Conservation (phyloP, 92 coral and sea anemone species). For the Pocillopora grandis region DNA sequence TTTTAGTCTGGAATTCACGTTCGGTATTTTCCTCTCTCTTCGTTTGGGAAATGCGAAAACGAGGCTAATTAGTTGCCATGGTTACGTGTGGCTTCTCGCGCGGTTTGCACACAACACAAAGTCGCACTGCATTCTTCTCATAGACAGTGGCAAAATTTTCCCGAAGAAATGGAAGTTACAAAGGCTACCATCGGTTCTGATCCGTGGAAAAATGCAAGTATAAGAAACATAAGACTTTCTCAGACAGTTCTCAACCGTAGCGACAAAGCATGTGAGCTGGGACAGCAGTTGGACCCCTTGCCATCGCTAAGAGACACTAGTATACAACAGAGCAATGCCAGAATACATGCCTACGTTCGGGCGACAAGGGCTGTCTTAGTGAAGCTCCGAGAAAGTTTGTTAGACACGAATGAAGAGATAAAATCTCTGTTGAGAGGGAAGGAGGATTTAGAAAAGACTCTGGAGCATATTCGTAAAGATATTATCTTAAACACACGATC, state of each 20-base stretch:
- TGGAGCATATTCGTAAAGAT: constrained; percentile 95
- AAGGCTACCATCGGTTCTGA: constrained; percentile 95
- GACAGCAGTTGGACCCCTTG: constrained; percentile 91
- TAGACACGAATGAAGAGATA: constrained; percentile 97
- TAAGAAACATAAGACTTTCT: constrained; percentile 81
- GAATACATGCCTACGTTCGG: constrained; percentile 95
- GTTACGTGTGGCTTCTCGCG: constrained; percentile 54
- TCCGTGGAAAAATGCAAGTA: constrained; percentile 95
- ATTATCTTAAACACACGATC: constrained; percentile 84
- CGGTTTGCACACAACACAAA: constrained; percentile 62
- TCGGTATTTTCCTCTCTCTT: not conserved
- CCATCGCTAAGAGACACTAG: constrained; percentile 97
- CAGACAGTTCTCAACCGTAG: constrained; percentile 89
- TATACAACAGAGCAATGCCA: constrained; percentile 91
- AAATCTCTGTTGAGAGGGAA: constrained; percentile 93
- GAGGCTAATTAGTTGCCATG: constrained; percentile 60
- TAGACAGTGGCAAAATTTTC: not conserved
- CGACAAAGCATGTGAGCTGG: constrained; percentile 93
- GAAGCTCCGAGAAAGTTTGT: constrained; percentile 86
- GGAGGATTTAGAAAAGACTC: constrained; percentile 82
- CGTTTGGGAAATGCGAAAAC: constrained; percentile 30
- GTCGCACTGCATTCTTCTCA: constrained; percentile 11
- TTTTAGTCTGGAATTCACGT: constrained; percentile 1
- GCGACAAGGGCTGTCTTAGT: constrained; percentile 98
- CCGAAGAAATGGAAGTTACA: constrained; percentile 52